Conservation (phyloP, 2,113 vertebrate genomes). For the Oostethus manadensis region DNA sequence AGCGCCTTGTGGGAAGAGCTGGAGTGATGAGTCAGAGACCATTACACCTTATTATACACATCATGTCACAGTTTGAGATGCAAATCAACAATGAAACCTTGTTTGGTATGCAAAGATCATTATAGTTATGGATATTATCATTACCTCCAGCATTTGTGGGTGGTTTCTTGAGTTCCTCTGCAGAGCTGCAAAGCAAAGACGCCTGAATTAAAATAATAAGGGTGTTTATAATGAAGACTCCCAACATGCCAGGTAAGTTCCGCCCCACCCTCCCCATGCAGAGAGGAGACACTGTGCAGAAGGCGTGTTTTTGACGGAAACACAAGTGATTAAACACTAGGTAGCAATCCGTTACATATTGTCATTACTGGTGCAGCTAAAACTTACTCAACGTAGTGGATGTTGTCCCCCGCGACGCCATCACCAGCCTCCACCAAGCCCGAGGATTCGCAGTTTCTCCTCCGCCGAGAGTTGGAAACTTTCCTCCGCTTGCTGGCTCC, state of each 20-base stretch:
- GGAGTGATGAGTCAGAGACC: conserved; percentile 4
- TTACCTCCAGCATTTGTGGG: conserved; percentile 56
- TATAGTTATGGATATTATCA: neutral
- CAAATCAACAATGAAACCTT: neutral
- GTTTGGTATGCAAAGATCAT: neutral
- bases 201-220: neutral
- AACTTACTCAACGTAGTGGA: conserved; percentile 58
- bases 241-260: conserved; percentile 34
- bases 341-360: neutral
- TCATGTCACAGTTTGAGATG: neutral
- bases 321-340: neutral
- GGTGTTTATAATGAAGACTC: neutral
- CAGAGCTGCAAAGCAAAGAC: conserved; percentile 40
- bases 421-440: conserved; percentile 42
- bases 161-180: conserved; percentile 46
- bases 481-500: conserved; percentile 63
- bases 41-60: conserved; percentile 15
- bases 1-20: conserved; percentile 60
- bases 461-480: conserved; percentile 64
- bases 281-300: conserved; percentile 45
- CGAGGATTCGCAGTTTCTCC: conserved; percentile 48
- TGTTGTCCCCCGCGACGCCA: conserved; percentile 46
- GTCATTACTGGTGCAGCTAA: conserved; percentile 1
- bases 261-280: conserved; percentile 49
- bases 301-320: conserved; percentile 50